Conservation (phyloP, 2,797 vertebrate genomes). For the Harpagifer antarcticus region DNA sequence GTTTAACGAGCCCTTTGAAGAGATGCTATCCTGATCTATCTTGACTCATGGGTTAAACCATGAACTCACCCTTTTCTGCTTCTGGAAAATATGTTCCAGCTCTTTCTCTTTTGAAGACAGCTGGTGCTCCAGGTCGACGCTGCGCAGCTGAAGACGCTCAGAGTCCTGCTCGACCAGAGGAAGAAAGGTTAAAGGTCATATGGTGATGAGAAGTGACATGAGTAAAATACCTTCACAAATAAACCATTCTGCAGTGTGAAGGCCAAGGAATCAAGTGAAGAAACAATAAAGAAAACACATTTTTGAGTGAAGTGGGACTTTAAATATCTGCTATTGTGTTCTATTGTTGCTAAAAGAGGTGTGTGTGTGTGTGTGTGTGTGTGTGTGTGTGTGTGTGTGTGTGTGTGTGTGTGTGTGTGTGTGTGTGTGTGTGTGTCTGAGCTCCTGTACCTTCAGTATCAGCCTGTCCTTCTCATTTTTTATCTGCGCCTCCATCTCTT, state of each 20-base stretch:
- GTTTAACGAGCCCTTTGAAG: not conserved
- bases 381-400: no score
- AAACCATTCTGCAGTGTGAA: not conserved
- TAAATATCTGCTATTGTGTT: not conserved
- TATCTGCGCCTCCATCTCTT: slow-evolving; percentile 97
- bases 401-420: no score
- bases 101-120: slow-evolving; percentile 90
- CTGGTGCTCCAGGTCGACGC: slow-evolving; percentile 88
- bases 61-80: slow-evolving; percentile 87
- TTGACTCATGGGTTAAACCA: not conserved
- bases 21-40: not conserved
- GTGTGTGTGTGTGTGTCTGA: not conserved
- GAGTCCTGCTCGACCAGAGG: slow-evolving; percentile 84
- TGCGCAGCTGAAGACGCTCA: slow-evolving; percentile 85
- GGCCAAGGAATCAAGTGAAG: not conserved
- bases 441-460: slow-evolving; percentile 84
- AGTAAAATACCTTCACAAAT: not conserved
- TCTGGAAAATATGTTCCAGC: slow-evolving; percentile 88
- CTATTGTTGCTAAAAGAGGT: not conserved
- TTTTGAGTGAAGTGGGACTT: not conserved
- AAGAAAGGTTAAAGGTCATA: not conserved
- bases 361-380: no score
- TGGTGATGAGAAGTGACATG: not conserved
- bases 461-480: slow-evolving; percentile 91
- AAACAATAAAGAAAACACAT: not conserved